phyloP scores from a whole-genome alignment of 2,888 invertebrate species.

The Tanytarsus gracilentus region DNA sequence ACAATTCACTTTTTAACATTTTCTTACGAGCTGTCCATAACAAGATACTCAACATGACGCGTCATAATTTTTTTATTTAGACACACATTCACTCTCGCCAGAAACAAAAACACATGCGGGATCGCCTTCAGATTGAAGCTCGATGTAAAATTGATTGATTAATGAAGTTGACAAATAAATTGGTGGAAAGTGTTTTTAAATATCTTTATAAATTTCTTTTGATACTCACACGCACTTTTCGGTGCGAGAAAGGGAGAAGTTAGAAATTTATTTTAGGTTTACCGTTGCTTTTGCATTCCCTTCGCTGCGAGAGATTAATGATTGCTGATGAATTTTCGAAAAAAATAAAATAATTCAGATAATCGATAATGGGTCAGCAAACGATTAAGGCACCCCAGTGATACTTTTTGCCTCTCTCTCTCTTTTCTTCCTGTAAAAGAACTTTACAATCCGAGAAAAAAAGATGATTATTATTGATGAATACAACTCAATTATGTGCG shows the following conservation, averaged over 20 bases:
- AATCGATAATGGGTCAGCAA: no score
- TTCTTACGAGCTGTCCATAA: no score
- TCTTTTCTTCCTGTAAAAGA: neutral
- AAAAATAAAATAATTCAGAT: no score
- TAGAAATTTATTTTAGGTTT: neutral
- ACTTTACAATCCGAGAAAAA: neutral
- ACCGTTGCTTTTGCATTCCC: neutral
- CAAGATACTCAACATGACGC: no score
- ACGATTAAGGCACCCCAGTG: neutral
- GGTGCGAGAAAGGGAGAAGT: neutral
- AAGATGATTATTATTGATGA: neutral
- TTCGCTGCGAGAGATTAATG: no score
- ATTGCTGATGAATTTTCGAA: no score
- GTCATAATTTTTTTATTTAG: neutral
- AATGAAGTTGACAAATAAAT: conserved; percentile 24
- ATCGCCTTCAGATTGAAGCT: conserved; percentile 1
- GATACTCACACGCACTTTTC: no score
- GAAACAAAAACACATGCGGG: conserved; percentile 20
- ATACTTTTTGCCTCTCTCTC: neutral
- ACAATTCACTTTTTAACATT: no score
- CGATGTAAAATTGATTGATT: conserved; percentile 25
- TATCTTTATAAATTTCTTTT: no score
- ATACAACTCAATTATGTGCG: conserved; percentile 24
- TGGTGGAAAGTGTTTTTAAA: conserved; percentile 12
- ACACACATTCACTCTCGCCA: neutral